Conservation (phyloP, 2,888 invertebrate genomes). For the Nymphalis c-album region DNA sequence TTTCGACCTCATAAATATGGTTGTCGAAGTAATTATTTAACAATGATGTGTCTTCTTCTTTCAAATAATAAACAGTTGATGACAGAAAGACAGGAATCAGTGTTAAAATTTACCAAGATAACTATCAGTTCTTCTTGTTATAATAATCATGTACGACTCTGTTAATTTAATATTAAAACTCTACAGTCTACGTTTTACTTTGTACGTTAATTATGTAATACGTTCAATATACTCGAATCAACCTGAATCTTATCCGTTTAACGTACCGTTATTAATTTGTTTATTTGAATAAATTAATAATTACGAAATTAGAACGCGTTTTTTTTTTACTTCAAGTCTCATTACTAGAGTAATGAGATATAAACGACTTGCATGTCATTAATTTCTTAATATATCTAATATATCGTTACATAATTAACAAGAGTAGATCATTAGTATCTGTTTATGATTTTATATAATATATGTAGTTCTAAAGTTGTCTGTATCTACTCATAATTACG, state of each 20-base stretch:
- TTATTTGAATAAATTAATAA: conserved; percentile 18
- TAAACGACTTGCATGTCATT: neutral
- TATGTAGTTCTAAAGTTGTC: neutral
- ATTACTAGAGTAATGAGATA: no score
- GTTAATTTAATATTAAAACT: neutral
- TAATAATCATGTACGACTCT: no score
- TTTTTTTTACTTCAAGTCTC: conserved; percentile 1
- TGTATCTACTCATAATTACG: conserved; percentile 10
- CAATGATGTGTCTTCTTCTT: no score
- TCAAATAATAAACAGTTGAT: no score
- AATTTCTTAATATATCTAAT: neutral
- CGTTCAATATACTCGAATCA: conserved; percentile 12
- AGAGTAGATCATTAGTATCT: neutral
- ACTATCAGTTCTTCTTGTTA: no score
- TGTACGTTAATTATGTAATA: conserved; percentile 19
- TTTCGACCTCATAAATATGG: no score
- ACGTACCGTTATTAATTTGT: conserved; percentile 22
- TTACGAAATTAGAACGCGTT: conserved; percentile 5
- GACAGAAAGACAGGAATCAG: no score
- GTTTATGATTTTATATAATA: conserved; percentile 4
- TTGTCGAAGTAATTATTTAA: no score
- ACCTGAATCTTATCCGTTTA: conserved; percentile 16
- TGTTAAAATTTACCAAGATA: no score
- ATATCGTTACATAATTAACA: neutral
- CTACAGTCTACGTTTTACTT: neutral